These are phyloP conservation scores for Glyptemys insculpta DNA, from an alignment of 2,797 vertebrate species.

Conservation along the genomic window DNA sequence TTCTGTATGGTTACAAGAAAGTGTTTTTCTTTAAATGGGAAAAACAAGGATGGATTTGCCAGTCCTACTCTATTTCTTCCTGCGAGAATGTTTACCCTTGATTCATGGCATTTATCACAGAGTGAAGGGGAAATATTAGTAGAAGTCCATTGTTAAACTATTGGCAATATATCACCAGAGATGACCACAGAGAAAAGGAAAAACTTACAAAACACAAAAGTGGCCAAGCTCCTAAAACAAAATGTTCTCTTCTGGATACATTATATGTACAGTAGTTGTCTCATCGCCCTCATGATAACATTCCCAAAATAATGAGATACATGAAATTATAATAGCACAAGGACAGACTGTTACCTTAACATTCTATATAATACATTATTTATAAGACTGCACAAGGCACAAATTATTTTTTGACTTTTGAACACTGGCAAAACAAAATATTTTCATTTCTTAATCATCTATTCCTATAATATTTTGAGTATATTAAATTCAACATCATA, in stretches of 20 bases:
- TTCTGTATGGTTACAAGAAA: not conserved
- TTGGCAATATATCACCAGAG: not conserved
- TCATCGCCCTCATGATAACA: slow-evolving; percentile 50
- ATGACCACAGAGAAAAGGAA: slow-evolving; percentile 39
- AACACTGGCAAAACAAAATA: slow-evolving; percentile 46
- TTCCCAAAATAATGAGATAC: slow-evolving; percentile 45
- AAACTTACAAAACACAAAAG: slow-evolving; percentile 58
- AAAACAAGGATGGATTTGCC: not conserved
- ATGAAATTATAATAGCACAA: slow-evolving; percentile 57
- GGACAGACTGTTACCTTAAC: slow-evolving; percentile 52
- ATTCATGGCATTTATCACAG: not conserved
- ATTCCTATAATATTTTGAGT: slow-evolving; percentile 12
- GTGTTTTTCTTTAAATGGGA: not conserved
- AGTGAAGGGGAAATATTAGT: slow-evolving; percentile 16
- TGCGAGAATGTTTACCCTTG: not conserved
- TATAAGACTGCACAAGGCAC: slow-evolving; percentile 69
- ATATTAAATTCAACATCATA: slow-evolving; percentile 36
- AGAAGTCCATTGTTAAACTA: not conserved
- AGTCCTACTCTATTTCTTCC: not conserved
- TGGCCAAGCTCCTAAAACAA: slow-evolving; percentile 56
- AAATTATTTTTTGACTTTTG: slow-evolving; percentile 44
- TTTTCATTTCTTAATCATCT: slow-evolving; percentile 46
- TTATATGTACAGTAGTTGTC: slow-evolving; percentile 40
- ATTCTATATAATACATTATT: slow-evolving; percentile 44
- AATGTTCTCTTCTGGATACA: slow-evolving; percentile 52